A percentile compares a stretch with the other conserved stretches of the same genome.
Conservation (phyloP, 2,888 invertebrate species). For the Nowickia ferox region DNA sequence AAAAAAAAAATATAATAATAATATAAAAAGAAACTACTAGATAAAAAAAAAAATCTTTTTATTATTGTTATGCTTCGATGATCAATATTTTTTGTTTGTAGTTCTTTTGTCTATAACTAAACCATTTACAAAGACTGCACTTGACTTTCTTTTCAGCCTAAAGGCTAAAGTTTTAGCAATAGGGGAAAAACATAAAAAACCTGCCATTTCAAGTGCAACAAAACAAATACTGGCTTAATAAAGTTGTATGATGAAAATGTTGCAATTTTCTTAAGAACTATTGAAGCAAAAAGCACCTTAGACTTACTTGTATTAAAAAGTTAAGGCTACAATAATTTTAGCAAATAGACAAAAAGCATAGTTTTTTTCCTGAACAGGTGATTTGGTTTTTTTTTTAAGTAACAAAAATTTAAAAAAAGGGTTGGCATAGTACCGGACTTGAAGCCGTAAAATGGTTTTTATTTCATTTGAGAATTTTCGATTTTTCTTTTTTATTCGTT, state of each 20-base stretch:
- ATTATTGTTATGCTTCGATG: conserved; percentile 67
- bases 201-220: background rate
- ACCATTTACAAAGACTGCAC: conserved; percentile 46
- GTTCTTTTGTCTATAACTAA: conserved; percentile 58
- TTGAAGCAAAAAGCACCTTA: conserved; percentile 65
- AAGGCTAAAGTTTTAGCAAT: conserved; percentile 59
- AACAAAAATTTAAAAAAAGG: conserved; percentile 33
- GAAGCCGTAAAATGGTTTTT: conserved; percentile 23
- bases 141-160: conserved; percentile 70
- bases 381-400: conserved; percentile 53
- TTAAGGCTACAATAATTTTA: background rate
- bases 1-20: background rate
- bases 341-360: conserved; percentile 15
- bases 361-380: conserved; percentile 57
- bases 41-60: conserved; percentile 56
- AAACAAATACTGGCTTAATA: conserved; percentile 67
- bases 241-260: conserved; percentile 64
- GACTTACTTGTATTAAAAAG: conserved; percentile 3
- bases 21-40: conserved; percentile 18
- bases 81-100: conserved; percentile 53
- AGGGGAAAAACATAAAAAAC: conserved; percentile 13
- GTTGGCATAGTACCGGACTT: conserved; percentile 33
- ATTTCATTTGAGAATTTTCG: conserved; percentile 13
- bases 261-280: conserved; percentile 47
- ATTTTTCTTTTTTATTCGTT: conserved; percentile 1